Percentiles rank a stretch among this genome's conserved stretches.
These are phyloP conservation scores for Blastobasis adustella DNA, from an alignment of 2,888 invertebrate genomes.

Conservation along the genomic window DNA sequence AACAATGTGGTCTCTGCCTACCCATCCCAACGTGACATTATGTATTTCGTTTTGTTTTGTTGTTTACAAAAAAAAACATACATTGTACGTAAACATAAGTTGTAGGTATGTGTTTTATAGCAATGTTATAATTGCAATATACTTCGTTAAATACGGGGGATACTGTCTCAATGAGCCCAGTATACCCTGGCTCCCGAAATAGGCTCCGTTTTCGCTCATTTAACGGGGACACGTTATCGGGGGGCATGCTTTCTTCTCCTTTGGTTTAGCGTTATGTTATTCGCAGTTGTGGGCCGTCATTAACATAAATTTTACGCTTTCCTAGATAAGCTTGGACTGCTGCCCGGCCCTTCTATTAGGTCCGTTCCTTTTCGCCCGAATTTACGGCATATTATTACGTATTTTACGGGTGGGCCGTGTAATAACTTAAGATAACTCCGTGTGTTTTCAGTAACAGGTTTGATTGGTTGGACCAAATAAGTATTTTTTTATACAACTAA, in stretches of 20 bases:
- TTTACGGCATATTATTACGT: conserved; percentile 47
- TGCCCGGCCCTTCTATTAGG: conserved; percentile 50
- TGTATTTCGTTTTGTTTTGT: too few relatives aligned
- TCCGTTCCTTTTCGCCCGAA: conserved; percentile 34
- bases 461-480: too few relatives aligned
- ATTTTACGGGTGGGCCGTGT: conserved; percentile 30
- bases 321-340: conserved; percentile 53
- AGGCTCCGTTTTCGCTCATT: conserved; percentile 34
- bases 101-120: too few relatives aligned
- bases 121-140: too few relatives aligned
- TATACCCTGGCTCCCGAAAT: conserved; percentile 22
- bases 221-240: conserved; percentile 51
- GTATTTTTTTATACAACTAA: too few relatives aligned
- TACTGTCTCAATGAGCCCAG: too few relatives aligned
- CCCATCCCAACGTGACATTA: too few relatives aligned
- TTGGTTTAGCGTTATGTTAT: conserved; percentile 53
- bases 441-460: background rate
- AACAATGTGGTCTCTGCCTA: too few relatives aligned
- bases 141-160: too few relatives aligned
- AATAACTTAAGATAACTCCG: conserved; percentile 24
- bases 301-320: conserved; percentile 65
- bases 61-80: too few relatives aligned
- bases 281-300: conserved; percentile 49
- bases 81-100: too few relatives aligned
- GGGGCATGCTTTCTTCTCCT: conserved; percentile 37